Conservation (phyloP, 23 tunicate genomes). For the Ciona savignyi region DNA sequence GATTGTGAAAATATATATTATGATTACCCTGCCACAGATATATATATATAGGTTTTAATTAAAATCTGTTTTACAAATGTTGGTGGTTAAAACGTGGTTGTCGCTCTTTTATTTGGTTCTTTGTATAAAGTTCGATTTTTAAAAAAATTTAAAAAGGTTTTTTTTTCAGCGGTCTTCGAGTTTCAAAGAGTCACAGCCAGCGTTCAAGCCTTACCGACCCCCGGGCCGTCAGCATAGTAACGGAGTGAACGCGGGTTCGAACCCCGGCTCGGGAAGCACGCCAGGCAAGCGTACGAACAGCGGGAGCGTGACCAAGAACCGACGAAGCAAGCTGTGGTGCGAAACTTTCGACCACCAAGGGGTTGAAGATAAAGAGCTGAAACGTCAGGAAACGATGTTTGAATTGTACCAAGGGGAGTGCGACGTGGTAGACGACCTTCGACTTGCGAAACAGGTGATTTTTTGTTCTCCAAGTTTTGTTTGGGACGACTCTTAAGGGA, state of each 20-base stretch:
- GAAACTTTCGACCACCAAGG: slow-evolving; percentile 75
- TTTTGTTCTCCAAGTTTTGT: no score
- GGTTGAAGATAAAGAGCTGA: slow-evolving; percentile 41
- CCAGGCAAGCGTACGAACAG: slow-evolving; percentile 27
- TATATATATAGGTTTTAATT: no score
- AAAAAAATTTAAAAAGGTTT: no score
- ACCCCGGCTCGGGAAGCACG: slow-evolving; percentile 5
- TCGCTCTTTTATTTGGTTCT: no score
- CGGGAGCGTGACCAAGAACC: slow-evolving; percentile 20
- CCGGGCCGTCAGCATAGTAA: slow-evolving; percentile 52
- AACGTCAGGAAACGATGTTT: slow-evolving; percentile 77
- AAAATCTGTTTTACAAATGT: no score
- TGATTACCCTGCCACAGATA: no score
- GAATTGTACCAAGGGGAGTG: slow-evolving; percentile 83
- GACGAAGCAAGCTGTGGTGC: slow-evolving; percentile 83
- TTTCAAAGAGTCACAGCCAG: slow-evolving; percentile 65
- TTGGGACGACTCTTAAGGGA: no score
- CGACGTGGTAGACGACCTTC: slow-evolving; percentile 65
- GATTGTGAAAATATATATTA: no score
- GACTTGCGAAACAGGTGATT: slow-evolving; percentile 82
- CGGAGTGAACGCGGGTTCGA: slow-evolving; percentile 11
- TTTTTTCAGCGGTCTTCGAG: slow-evolving; percentile 83
- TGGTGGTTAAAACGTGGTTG: no score
- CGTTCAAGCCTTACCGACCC: slow-evolving; percentile 63
- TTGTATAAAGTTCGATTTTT: no score